Percentiles rank a stretch among this genome's conserved stretches.
These are phyloP conservation scores for Eulithis prunata DNA, from an alignment of 2,888 invertebrate species.

Conservation along the genomic window DNA sequence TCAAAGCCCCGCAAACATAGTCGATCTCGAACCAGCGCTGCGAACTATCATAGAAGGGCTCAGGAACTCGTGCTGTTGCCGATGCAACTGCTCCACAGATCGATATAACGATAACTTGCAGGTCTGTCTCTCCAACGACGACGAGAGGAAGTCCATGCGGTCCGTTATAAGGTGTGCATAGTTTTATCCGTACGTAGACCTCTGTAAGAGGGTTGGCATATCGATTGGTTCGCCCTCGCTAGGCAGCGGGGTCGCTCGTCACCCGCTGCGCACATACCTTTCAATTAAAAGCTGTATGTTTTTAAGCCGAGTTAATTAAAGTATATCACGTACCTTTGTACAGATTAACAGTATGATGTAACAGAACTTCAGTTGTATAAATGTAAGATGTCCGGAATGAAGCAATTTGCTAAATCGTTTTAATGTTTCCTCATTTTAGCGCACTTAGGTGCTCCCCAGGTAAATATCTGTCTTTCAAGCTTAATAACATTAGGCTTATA, in stretches of 20 bases:
- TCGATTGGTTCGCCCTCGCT: slow-evolving; percentile 52
- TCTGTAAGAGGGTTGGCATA: slow-evolving; percentile 56
- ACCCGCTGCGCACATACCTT: slow-evolving; percentile 44
- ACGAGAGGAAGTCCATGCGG: slow-evolving; percentile 84
- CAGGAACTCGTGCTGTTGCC: slow-evolving; percentile 74
- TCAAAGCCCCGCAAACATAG: slow-evolving; percentile 59
- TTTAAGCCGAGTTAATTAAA: slow-evolving; percentile 50
- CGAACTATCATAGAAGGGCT: slow-evolving; percentile 72
- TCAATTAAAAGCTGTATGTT: slow-evolving; percentile 51
- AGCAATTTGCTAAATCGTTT: slow-evolving; percentile 50
- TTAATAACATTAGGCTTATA: slow-evolving; percentile 27
- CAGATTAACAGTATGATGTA: slow-evolving; percentile 14
- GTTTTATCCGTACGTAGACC: slow-evolving; percentile 7
- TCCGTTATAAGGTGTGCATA: slow-evolving; percentile 87
- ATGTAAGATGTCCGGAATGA: slow-evolving; percentile 14
- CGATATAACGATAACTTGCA: slow-evolving; percentile 80
- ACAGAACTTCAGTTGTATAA: slow-evolving; percentile 11
- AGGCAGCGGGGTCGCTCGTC: slow-evolving; percentile 45
- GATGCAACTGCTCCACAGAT: slow-evolving; percentile 71
- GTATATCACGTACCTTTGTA: slow-evolving; percentile 14
- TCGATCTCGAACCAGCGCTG: slow-evolving; percentile 76
- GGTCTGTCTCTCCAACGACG: slow-evolving; percentile 81
- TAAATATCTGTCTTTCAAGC: slow-evolving; percentile 65
- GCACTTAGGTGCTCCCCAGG: slow-evolving; percentile 80
- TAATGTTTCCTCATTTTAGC: slow-evolving; percentile 79